Evolutionary conservation across 2,113 vertebrate species (phyloP), one percentile per base, ranked within the genome.

Genomic region (Petrocephalus microphthalmus): DNA sequence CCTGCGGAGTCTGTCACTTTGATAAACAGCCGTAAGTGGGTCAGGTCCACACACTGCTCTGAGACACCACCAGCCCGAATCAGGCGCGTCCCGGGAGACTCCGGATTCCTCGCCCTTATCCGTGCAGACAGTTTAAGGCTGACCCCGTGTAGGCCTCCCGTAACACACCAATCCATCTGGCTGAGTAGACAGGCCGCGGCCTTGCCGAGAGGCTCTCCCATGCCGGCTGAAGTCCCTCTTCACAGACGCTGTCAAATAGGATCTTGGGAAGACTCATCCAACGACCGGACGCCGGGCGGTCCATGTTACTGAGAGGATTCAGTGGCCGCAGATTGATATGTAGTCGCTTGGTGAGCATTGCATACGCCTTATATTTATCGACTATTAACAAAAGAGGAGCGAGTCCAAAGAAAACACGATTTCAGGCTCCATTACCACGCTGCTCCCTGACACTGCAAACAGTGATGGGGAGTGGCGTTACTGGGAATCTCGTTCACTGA

Each of bases 141-240:
- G 93, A 95, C 94, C 96, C 94, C 93, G 91, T 85, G 93, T 92
- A 95, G 95, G 95, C 92, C 94, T 94, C 89, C 89, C 91, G 93
- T 94, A 93, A 94, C 94, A 93, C 92, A 91, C 90, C 92, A 94
- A 94, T 94, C 94, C 96, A 94, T 95, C 96, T 94, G 90, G 89
- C 92, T 91, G 90, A 87, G 89, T 88, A 84, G 92, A 93, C 91
- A 92, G 90, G 89, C 91, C 93, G 22, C 49, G 15, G 11, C 49
- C 82, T 25, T 52, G 20, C 29, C 8, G 29, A 25, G 10, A 47
- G 49, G 90, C 90, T 91, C 89, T 89, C 56, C 25, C 84, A 90
- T 81, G 88, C 88, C 57, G 42, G 53, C 91, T 90, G 89, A 85
- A 92, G 86, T 91, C 89, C 54, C 67, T 67, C 88, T 91, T 37